Percentiles rank a stretch among this genome's conserved stretches.
These are phyloP conservation scores for Nerophis lumbriciformis DNA, from an alignment of 2,113 vertebrate genomes.

Conservation along the genomic window DNA sequence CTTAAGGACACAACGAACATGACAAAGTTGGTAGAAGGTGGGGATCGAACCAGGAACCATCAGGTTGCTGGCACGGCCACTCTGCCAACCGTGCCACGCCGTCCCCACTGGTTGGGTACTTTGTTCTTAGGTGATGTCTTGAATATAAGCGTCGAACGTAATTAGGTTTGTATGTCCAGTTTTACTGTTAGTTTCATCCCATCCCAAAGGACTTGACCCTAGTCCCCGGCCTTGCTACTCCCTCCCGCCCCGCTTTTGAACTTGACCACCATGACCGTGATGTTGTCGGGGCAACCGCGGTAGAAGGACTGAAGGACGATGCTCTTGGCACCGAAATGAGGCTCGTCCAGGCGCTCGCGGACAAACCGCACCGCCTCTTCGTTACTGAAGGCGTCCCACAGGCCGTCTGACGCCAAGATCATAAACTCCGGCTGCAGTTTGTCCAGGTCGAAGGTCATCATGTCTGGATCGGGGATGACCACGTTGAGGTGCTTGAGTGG, in stretches of 20 bases:
- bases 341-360: slow-evolving; percentile 92
- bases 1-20: too few relatives aligned
- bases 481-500: slow-evolving; percentile 97
- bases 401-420: slow-evolving; percentile 94
- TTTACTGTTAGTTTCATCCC: slow-evolving; percentile 9
- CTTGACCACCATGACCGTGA: slow-evolving; percentile 98
- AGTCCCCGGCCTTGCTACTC: slow-evolving; percentile 75
- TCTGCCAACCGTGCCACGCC: too few relatives aligned
- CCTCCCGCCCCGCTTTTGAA: slow-evolving; percentile 81
- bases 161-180: slow-evolving; percentile 11
- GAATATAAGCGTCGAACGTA: slow-evolving; percentile 6
- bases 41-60: too few relatives aligned
- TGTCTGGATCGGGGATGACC: slow-evolving; percentile 91
- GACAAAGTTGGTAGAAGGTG: too few relatives aligned
- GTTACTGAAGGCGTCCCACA: slow-evolving; percentile 99
- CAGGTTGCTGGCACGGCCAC: too few relatives aligned
- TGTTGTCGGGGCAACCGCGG: slow-evolving; percentile 97
- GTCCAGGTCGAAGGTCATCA: slow-evolving; percentile 95
- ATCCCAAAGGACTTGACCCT: slow-evolving; percentile 35
- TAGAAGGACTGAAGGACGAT: slow-evolving; percentile 97
- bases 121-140: slow-evolving; percentile 10
- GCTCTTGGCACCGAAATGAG: slow-evolving; percentile 96
- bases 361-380: slow-evolving; percentile 96
- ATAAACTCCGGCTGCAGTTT: slow-evolving; percentile 97
- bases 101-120: slow-evolving; percentile 42